Conservation (phyloP, 2,797 vertebrate genomes). For the Perodicticus potto region DNA sequence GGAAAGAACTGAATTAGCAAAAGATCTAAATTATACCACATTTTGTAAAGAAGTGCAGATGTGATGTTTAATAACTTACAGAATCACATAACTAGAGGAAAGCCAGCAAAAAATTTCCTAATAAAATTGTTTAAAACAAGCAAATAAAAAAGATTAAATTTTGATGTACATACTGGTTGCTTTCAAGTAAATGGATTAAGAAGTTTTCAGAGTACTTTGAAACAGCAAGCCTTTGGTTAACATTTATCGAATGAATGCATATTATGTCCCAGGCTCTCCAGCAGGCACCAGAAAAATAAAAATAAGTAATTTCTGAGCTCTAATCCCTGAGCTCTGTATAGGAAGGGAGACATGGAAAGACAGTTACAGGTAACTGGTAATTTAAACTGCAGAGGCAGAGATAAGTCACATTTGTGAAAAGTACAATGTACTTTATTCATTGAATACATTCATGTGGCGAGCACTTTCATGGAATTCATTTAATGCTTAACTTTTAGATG, state of each 20-base stretch:
- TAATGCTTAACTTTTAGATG: neutral
- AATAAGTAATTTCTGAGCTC: conserved; percentile 1
- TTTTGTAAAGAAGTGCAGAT: conserved; percentile 44
- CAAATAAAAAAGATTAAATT: conserved; percentile 58
- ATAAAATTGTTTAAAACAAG: conserved; percentile 48
- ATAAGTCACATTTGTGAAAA: neutral
- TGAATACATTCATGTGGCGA: neutral
- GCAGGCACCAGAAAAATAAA: neutral
- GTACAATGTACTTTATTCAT: neutral
- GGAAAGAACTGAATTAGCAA: conserved; percentile 50
- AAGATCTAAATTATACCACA: conserved; percentile 49
- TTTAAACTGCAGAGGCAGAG: neutral
- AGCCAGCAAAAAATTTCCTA: conserved; percentile 37
- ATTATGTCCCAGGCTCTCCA: neutral
- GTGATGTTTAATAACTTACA: conserved; percentile 50
- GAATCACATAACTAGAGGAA: conserved; percentile 47
- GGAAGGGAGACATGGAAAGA: neutral
- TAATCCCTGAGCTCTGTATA: neutral
- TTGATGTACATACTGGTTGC: conserved; percentile 20
- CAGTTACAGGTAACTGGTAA: neutral
- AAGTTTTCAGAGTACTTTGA: conserved; percentile 45
- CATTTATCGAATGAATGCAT: conserved; percentile 54
- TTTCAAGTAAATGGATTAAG: conserved; percentile 55
- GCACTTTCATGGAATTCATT: neutral
- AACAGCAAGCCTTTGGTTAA: conserved; percentile 44